phyloP scores from a whole-genome alignment of 2,888 invertebrate genomes.

The Timema cristinae region DNA sequence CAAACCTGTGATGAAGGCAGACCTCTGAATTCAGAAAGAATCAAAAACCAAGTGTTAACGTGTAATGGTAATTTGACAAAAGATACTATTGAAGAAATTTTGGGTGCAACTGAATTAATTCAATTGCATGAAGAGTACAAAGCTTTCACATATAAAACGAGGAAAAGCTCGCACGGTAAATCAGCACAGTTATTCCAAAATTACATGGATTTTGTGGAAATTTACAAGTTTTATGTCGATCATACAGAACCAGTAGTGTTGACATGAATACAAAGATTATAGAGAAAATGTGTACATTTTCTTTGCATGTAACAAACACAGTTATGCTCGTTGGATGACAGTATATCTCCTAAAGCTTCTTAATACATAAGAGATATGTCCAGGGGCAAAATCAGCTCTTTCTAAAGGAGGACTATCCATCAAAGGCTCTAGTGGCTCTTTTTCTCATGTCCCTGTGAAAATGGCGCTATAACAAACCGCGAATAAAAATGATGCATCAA shows the following conservation, averaged over 20 bases:
- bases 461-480: conserved; percentile 5
- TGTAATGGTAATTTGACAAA: background rate
- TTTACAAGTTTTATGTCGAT: conserved; percentile 10
- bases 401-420: background rate
- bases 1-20: background rate
- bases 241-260: conserved; percentile 6
- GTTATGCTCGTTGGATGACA: conserved; percentile 5
- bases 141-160: background rate
- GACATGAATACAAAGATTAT: background rate
- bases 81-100: background rate
- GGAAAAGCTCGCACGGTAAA: background rate
- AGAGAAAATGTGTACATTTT: conserved; percentile 5
- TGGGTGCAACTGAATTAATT: conserved; percentile 2
- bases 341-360: conserved; percentile 7
- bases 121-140: conserved; percentile 11
- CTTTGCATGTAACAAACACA: conserved; percentile 10
- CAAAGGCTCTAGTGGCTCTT: background rate
- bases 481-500: conserved; percentile 7
- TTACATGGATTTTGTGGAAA: conserved; percentile 1
- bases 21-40: background rate
- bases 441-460: conserved; percentile 1
- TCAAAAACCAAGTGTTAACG: background rate
- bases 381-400: conserved; percentile 10
- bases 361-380: background rate
- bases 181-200: background rate